Base-by-base conservation (phyloP, 2,113 vertebrate genomes). In the Actenoides lindsayi region DNA sequence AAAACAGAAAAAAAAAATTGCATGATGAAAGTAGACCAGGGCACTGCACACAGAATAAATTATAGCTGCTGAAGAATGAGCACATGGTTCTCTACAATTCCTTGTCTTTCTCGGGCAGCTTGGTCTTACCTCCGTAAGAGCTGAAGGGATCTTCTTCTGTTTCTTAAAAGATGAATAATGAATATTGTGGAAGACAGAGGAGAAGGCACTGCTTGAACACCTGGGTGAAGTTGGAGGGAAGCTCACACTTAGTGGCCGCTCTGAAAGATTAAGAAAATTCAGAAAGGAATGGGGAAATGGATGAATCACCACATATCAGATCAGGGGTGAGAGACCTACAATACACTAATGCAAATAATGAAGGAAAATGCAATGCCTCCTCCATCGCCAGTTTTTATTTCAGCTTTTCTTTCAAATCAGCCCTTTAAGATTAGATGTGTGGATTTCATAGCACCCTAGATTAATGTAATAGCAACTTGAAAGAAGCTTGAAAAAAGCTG, bases 121-220 rank as follows among this genome's bases (percentile, higher is more conserved):
- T 84, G 24, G 53, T 84, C 96, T 89, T 98, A 99, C 99, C 99
- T 99, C 99, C 2, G 54, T 98, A 93, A 99, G 98, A 90, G 99
- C 98, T 8, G 98, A 98, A 11, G 98, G 98, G 35, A 99, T 99
- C 98, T 98, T 99, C 93, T 99, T 99, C 89, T 99, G 99, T 90
- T 98, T 99, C 98, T 98, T 99, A 91, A 99, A 99, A 95, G 98
- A 98, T 4, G 99, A 98, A 50, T 99, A 98, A 94, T 99, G 98
- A 94, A 99, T 99, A 97, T 98, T 99, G 83, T 99, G 99, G 92
- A 99, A 99, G 80, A 99, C 98, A 6, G 99, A 97, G 12, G 99
- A 99, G 77, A 99, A 98, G 35, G 99, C 97, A 69, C 98, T 99
- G 92, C 98, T 98, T 91, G 98, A 97, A 93, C 97, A 98, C 90